Percentiles rank a stretch among this genome's conserved stretches.
Evolutionary conservation across 2,888 invertebrate genomes (phyloP).

Genomic region (Coenonympha arcania): DNA sequence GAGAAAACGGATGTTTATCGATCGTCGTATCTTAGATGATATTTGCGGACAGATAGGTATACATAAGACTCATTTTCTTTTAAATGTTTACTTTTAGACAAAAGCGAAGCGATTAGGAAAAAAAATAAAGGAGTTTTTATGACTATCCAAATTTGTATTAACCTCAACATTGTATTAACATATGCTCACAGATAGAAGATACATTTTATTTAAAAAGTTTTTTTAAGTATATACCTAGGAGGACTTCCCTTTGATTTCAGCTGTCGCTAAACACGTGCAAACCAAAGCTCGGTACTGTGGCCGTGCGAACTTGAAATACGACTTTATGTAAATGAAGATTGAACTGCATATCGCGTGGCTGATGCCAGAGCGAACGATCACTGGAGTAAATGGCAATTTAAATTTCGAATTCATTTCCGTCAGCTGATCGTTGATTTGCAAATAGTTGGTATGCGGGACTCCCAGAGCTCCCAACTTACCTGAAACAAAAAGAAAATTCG

Average conservation of each 20-base stretch:
- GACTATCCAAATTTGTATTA: too few relatives aligned
- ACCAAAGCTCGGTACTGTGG: slow-evolving; percentile 35
- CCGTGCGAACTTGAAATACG: slow-evolving; percentile 56
- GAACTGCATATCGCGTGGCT: slow-evolving; percentile 55
- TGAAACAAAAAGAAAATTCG: slow-evolving; percentile 54
- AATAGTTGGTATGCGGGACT: slow-evolving; percentile 12
- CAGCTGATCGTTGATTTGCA: slow-evolving; percentile 23
- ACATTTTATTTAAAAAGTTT: too few relatives aligned
- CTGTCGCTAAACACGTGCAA: slow-evolving; percentile 50
- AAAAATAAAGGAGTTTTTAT: too few relatives aligned
- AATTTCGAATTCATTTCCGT: slow-evolving; percentile 46
- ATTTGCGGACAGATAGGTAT: too few relatives aligned
- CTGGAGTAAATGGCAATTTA: slow-evolving; percentile 47
- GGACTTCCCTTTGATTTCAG: slow-evolving; percentile 44
- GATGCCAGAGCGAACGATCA: slow-evolving; percentile 54
- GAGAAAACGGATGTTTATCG: not conserved
- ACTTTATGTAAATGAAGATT: slow-evolving; percentile 56
- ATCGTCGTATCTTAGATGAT: too few relatives aligned
- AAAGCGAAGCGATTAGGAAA: too few relatives aligned
- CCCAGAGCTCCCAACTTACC: slow-evolving; percentile 48
- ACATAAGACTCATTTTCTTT: not conserved
- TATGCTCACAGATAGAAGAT: too few relatives aligned
- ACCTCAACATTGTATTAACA: too few relatives aligned
- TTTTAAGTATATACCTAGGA: slow-evolving; percentile 10
- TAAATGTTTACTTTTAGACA: too few relatives aligned